phyloP scores from a whole-genome alignment of 2,797 vertebrate genomes.

The Liasis olivaceus region DNA sequence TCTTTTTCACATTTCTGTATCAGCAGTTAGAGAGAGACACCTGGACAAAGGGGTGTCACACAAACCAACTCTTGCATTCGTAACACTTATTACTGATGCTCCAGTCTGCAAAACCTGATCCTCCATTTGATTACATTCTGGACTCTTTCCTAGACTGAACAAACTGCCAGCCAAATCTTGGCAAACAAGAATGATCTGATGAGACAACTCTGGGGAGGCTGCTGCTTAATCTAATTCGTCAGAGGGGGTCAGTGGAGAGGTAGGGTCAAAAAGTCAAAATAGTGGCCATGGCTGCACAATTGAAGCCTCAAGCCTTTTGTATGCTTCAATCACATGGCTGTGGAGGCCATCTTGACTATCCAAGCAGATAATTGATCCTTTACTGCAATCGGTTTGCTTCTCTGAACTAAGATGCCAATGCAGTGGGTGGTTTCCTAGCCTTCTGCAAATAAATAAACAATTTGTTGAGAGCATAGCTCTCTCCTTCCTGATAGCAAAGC shows the following conservation, averaged over 20 bases:
- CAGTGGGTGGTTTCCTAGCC: neutral
- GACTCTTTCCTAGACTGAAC: neutral
- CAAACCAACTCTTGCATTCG: neutral
- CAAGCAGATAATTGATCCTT: neutral
- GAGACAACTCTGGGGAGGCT: neutral
- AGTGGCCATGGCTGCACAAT: too few species aligned
- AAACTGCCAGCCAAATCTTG: neutral
- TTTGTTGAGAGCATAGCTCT: neutral
- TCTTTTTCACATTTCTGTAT: neutral
- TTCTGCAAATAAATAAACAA: neutral
- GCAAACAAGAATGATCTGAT: neutral
- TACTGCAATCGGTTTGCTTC: neutral
- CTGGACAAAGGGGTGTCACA: neutral
- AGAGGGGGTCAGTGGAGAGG: too few species aligned
- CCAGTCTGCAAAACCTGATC: too few species aligned
- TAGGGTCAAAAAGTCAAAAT: too few species aligned
- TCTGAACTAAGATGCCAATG: neutral
- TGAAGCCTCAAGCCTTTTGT: neutral
- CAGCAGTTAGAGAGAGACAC: neutral
- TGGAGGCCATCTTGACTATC: too few species aligned
- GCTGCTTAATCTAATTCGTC: too few species aligned
- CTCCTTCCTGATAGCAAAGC: neutral
- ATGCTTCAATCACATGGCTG: neutral
- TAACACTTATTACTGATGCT: neutral
- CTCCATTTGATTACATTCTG: neutral